A percentile compares a stretch with the other conserved stretches of the same genome.
These are phyloP conservation scores for Vulpes vulpes DNA, from an alignment of 2,113 vertebrate genomes.

Conservation along the genomic window DNA sequence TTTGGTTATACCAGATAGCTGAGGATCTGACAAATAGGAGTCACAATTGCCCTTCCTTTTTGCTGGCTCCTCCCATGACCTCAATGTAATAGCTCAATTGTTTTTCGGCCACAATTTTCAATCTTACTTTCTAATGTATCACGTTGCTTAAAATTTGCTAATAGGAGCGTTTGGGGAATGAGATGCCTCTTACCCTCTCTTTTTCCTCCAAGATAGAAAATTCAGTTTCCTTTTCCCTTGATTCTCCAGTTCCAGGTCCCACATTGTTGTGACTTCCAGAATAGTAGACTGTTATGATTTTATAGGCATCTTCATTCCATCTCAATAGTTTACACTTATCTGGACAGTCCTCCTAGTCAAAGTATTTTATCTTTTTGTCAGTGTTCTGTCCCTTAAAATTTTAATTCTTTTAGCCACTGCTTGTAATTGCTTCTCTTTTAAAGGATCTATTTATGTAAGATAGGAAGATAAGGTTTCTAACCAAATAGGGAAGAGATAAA, in stretches of 20 bases:
- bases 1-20: not conserved
- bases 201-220: not conserved
- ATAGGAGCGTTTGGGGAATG: not conserved
- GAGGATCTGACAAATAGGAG: not conserved
- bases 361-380: slow-evolving; percentile 36
- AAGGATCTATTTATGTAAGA: slow-evolving; percentile 69
- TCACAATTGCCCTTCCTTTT: not conserved
- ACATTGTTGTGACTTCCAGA: slow-evolving; percentile 28
- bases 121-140: not conserved
- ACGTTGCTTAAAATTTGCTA: slow-evolving; percentile 3
- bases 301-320: not conserved
- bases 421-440: slow-evolving; percentile 73
- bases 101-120: not conserved
- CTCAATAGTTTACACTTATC: slow-evolving; percentile 10
- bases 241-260: not conserved
- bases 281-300: not conserved
- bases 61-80: not conserved
- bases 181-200: not conserved
- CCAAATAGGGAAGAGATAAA: slow-evolving; percentile 65
- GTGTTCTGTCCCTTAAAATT: slow-evolving; percentile 57
- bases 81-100: not conserved
- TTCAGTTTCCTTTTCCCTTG: not conserved
- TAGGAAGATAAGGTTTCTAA: slow-evolving; percentile 71
- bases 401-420: slow-evolving; percentile 6
- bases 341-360: slow-evolving; percentile 26